These are phyloP conservation scores for Meloidogyne hapla DNA, from an alignment of 1,140 invertebrate species.

Conservation along the genomic window DNA sequence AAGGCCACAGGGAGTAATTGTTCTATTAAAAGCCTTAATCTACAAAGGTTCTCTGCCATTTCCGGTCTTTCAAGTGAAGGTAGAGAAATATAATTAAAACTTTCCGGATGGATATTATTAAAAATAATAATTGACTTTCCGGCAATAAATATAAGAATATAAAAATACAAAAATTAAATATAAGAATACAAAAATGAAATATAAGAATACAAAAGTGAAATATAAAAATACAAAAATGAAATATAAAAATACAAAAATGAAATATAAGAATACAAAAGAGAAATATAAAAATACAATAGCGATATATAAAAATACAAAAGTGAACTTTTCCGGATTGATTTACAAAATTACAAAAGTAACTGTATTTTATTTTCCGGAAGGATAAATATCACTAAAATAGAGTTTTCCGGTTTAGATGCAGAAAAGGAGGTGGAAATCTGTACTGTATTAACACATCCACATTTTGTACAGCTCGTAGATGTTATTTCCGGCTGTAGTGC, in stretches of 20 bases:
- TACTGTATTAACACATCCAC: constrained; percentile 96
- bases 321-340: not conserved
- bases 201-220: too few relatives aligned
- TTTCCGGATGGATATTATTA: not conserved
- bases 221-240: not conserved
- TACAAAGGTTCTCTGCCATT: constrained; percentile 67
- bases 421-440: constrained; percentile 97
- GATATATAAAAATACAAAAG: too few relatives aligned
- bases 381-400: too few relatives aligned
- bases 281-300: too few relatives aligned
- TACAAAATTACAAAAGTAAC: not conserved
- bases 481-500: constrained; percentile 97
- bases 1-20: constrained; percentile 89
- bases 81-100: constrained; percentile 18
- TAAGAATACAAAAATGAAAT: too few relatives aligned
- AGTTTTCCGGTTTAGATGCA: constrained; percentile 72
- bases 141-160: not conserved
- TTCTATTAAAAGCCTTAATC: constrained; percentile 97
- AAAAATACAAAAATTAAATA: too few relatives aligned
- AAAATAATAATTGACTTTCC: not conserved
- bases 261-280: too few relatives aligned
- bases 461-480: constrained; percentile 94
- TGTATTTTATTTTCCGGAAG: too few relatives aligned
- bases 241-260: too few relatives aligned
- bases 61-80: constrained; percentile 56